Base-by-base conservation (phyloP, 2,797 vertebrate genomes). In the Gymnoscopelus braueri region DNA sequence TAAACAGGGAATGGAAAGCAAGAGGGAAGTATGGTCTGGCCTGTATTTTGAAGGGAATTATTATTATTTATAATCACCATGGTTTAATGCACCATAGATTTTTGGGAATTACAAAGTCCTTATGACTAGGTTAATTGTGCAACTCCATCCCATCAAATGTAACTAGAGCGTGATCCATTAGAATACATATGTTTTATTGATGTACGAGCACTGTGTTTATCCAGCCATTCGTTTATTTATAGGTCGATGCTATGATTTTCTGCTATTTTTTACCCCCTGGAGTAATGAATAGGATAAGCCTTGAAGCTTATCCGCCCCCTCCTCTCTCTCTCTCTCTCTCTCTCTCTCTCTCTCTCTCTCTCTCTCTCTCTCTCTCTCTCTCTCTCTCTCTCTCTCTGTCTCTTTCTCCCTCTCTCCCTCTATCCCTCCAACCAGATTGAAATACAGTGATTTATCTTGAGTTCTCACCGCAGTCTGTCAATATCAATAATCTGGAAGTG, bases 281-380 rank as follows among this genome's bases (percentile, higher is more conserved):
- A 89, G 92, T 92, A 92, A 92, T 93, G 90, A 92, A 90, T 90
- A 91, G 90, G 88, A 91, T 91, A 88, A 90, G 90, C 88, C 87
- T 90, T 82, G 83, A 90, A 91, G 91, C 88, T 91, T 84, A 88
- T 90, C 88, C 88, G 87, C 88, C 81, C 86, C 83, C 88, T 83
- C 74, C 88, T 90, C 90, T 90, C 62, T 57, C 85, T 84, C 86
- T 56, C 81, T 51, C 82, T 77, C 79, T 29, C 74, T 71, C 56
- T 47, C 54, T 24, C 63, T 60, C 71, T 67, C 55, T 64, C 68
- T 65, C 54, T 23, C 63, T 3, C 19, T 55, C 55, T 13, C 65
- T 44, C 70, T 44, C 39, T 49, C 63, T 50, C 19, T 19, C 1
- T 19, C 19, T 19, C 19, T 1, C 19, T 19, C 19, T 19, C 74